Evolutionary conservation across 1,140 invertebrate species (phyloP).

Genomic region (Orussus abietinus): DNA sequence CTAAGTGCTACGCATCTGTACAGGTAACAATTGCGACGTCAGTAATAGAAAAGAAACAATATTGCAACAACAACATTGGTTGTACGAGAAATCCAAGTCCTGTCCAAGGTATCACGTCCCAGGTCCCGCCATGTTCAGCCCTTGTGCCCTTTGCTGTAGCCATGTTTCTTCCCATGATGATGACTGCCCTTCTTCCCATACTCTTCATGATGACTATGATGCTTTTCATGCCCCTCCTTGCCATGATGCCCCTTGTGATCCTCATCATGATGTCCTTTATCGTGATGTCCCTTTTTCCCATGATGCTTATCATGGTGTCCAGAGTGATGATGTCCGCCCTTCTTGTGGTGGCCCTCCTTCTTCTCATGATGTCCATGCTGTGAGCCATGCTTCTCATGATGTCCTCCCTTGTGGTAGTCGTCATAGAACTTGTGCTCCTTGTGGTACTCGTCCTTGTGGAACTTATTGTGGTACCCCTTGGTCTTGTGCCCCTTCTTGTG

Average conservation of each 20-base stretch:
- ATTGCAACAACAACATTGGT: too few relatives aligned
- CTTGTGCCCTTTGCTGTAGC: slow-evolving; percentile 50
- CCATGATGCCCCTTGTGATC: slow-evolving; percentile 68
- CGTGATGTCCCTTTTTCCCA: too few relatives aligned
- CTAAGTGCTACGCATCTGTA: too few relatives aligned
- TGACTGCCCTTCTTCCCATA: slow-evolving; percentile 64
- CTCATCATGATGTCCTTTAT: slow-evolving; percentile 67
- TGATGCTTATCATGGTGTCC: slow-evolving; percentile 63
- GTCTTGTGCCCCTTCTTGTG: slow-evolving; percentile 64
- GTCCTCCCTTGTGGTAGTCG: slow-evolving; percentile 68
- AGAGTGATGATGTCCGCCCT: slow-evolving; percentile 63
- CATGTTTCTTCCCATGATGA: slow-evolving; percentile 55
- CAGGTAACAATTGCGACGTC: too few relatives aligned
- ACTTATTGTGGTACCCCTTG: slow-evolving; percentile 69
- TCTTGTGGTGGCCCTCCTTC: slow-evolving; percentile 64
- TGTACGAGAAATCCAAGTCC: too few relatives aligned
- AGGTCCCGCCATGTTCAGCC: slow-evolving; percentile 19
- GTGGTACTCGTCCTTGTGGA: slow-evolving; percentile 72
- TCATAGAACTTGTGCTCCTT: slow-evolving; percentile 78
- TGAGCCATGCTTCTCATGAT: slow-evolving; percentile 66
- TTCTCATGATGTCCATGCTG: slow-evolving; percentile 66
- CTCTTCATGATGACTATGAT: slow-evolving; percentile 56
- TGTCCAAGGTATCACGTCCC: too few relatives aligned
- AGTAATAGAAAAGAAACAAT: too few relatives aligned
- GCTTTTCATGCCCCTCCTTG: slow-evolving; percentile 60